A percentile compares a stretch with the other conserved stretches of the same genome.
phyloP scores from a whole-genome alignment of 2,888 invertebrate genomes.

The Saturnia pavonia region DNA sequence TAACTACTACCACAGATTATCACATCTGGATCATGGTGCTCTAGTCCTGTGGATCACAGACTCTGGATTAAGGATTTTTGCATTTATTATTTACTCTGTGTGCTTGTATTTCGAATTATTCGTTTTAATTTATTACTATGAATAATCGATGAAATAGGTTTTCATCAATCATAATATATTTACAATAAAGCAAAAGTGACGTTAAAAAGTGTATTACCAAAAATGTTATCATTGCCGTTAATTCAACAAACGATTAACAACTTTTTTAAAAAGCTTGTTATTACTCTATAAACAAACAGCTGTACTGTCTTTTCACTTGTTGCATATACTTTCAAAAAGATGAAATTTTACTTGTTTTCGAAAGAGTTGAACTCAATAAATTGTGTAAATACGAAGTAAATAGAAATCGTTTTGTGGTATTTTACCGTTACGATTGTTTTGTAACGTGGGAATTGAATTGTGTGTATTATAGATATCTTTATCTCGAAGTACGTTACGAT shows the following conservation, averaged over 20 bases:
- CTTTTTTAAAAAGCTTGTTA: conserved; percentile 39
- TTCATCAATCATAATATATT: not conserved
- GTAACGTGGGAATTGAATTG: conserved; percentile 63
- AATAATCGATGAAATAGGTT: not conserved
- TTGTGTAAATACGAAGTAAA: conserved; percentile 51
- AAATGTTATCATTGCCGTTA: conserved; percentile 29
- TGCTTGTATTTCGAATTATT: conserved; percentile 7
- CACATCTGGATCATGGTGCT: not conserved
- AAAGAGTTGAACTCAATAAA: conserved; percentile 64
- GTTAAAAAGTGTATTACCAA: not conserved
- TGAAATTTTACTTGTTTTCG: conserved; percentile 63
- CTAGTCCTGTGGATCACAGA: not conserved
- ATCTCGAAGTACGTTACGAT: conserved; percentile 64
- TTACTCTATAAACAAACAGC: conserved; percentile 55
- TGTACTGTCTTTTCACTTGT: conserved; percentile 56
- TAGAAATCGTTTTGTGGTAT: conserved; percentile 52
- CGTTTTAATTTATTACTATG: not conserved
- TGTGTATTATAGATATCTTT: conserved; percentile 59
- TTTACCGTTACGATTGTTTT: conserved; percentile 67
- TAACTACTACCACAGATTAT: not conserved
- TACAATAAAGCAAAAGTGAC: not conserved
- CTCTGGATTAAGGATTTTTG: not conserved
- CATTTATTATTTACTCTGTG: not conserved
- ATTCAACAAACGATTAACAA: conserved; percentile 44
- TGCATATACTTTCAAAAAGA: conserved; percentile 73